Evolutionary conservation across 2,113 vertebrate species (phyloP), one percentile per base, ranked within the genome.

Genomic region (Micromys minutus): DNA sequence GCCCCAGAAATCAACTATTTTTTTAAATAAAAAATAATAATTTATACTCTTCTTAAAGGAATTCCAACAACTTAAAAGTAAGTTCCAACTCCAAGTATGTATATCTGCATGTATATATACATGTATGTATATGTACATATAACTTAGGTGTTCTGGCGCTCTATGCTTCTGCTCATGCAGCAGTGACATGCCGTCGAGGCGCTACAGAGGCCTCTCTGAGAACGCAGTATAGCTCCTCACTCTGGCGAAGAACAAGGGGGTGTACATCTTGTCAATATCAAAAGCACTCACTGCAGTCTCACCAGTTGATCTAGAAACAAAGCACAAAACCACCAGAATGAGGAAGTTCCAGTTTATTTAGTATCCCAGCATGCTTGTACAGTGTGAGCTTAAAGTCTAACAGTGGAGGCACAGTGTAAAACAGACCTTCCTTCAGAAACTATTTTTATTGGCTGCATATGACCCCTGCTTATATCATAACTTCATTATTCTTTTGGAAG

Each of bases 151-250:
- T 95, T 97, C 95, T 91, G 97, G 97, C 97, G 80, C 97, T 96
- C 93, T 98, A 65, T 63, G 45, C 93, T 95, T 98, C 97, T 83
- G 97, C 90, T 97, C 98, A 98, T 98, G 98, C 98, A 98, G 95
- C 95, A 97, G 80, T 21, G 94, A 95, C 76, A 76, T 96, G 84
- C 98, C 45, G 96, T 94, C 47, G 71, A 94, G 31, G 90, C 97
- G 98, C 97, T 99, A 99, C 94, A 99, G 99, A 2, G 99, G 99
- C 97, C 99, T 99, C 97, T 99, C 99, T 2, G 99, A 99, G 97
- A 99, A 98, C 1, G 99, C 99, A n/a, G 99, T 99, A 97, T 99
- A 99, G 98, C 99, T 99, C 98, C 99, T 99, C 98, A 99, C 99
- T 93, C 99, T 99, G 97, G 99, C 99, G 97, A 99, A 99, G 98